Percentiles rank a stretch among this genome's conserved stretches.
Evolutionary conservation across 2,113 vertebrate genomes (phyloP).

Genomic region (Ophthalmotilapia sp.): DNA sequence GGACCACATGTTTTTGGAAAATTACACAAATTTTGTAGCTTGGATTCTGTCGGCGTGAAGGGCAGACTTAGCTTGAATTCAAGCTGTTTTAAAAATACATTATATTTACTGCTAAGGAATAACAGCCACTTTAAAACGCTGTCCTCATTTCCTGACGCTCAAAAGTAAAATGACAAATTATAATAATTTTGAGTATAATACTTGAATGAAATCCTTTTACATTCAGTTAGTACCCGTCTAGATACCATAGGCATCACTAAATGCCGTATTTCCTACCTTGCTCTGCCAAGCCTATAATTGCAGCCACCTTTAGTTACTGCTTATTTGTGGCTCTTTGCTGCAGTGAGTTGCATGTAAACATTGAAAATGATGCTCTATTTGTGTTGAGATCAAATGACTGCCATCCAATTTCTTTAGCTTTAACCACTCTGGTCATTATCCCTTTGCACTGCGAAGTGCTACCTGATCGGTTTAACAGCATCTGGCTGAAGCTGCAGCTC

Average conservation of each 20-base stretch:
- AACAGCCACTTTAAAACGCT: background rate
- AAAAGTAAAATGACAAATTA: background rate
- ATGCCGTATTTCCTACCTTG: background rate
- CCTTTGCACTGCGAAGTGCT: background rate
- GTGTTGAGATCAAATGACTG: background rate
- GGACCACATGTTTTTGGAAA: background rate
- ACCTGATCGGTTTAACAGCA: background rate
- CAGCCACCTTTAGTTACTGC: background rate
- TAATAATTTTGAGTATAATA: background rate
- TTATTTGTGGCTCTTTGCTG: background rate
- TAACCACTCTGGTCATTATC: background rate
- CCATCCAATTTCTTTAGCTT: background rate
- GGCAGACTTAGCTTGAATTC: background rate
- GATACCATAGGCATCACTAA: background rate
- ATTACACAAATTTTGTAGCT: background rate
- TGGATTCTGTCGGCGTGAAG: background rate
- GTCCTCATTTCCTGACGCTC: background rate
- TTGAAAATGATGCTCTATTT: background rate
- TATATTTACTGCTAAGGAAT: background rate
- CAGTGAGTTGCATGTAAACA: background rate
- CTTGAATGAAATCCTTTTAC: background rate
- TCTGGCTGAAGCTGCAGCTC: background rate
- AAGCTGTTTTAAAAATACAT: rapidly evolving
- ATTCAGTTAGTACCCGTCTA: background rate
- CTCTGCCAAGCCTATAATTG: background rate